Conservation (phyloP, 2,797 vertebrate genomes). For the Coregonus suidteri region DNA sequence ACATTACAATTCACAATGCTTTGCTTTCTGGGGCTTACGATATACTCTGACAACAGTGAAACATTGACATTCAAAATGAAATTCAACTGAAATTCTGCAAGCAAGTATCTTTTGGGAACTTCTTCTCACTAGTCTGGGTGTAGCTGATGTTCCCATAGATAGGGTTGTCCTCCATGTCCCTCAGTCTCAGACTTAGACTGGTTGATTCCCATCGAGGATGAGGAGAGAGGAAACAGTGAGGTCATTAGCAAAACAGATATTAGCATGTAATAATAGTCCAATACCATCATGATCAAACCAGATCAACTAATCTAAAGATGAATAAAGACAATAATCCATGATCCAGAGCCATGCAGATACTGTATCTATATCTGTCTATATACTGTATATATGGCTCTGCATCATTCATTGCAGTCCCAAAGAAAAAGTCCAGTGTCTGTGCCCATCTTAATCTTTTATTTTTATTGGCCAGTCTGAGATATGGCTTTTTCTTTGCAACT, state of each 20-base stretch:
- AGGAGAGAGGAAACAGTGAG: constrained; percentile 20
- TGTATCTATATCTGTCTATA: not conserved
- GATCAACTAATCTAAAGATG: not conserved
- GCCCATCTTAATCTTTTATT: too few species aligned
- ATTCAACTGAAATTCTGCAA: not conserved
- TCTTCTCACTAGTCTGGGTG: constrained; percentile 38
- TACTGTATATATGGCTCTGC: too few species aligned
- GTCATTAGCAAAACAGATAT: not conserved
- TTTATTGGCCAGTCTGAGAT: too few species aligned
- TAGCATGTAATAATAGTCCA: not conserved
- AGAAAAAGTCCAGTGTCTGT: too few species aligned
- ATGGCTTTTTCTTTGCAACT: too few species aligned
- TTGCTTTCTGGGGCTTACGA: not conserved
- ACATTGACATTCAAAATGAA: not conserved
- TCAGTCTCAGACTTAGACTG: constrained; percentile 42
- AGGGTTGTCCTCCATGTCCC: constrained; percentile 76
- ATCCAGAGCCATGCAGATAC: not conserved
- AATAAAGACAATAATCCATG: not conserved
- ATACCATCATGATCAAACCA: not conserved
- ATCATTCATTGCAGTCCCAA: not conserved
- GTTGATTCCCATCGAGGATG: constrained; percentile 7
- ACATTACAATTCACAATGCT: not conserved
- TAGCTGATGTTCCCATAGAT: constrained; percentile 76
- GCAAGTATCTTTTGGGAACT: not conserved
- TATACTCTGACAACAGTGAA: not conserved